Base-by-base conservation (phyloP, 2,797 vertebrate genomes). In the Ficedula albicollis region DNA sequence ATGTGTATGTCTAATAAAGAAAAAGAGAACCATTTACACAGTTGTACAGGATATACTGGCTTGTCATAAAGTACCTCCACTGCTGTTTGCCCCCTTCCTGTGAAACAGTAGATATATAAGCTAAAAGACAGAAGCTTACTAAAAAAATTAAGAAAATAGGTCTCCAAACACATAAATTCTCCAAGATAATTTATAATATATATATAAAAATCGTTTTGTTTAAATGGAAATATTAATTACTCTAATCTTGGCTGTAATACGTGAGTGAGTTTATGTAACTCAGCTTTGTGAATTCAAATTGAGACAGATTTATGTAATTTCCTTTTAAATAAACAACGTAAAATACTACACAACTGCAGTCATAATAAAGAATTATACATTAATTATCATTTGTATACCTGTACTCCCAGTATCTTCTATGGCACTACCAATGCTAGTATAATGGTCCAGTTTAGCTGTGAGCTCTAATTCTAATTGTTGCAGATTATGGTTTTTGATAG, bases 381-480 rank as follows among this genome's bases (percentile, higher is more conserved):
- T 38, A 69, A 54, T 51, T 32, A 36, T 43, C 0, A 32, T 80
- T 92, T 94, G 85, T 32, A 76, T 98, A 99, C 99, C 98, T 98
- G 98, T 83, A 92, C 80, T 98, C 26, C 97, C 76, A 7, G 97
- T 91, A 72, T 98, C 98, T 16, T 98, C 98, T 49, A 97, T 95
- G 95, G 69, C 97, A 30, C 98, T 98, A 81, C 99, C 98, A 77
- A 98, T 98, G 55, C 97, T 98, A 30, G 99, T 99, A 94, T 99
- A 99, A 94, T 98, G 98, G 38, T 99, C 99, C 86, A 99, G 96
- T 95, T 99, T 99, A 79, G 98, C 97, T 30, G 74, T 97, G 56
- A 99, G 98, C 83, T 99, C 98, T 55, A 98, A 66, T 92, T 99
- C 99, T 90, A 99, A 96, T 89, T 99, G 98, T 88, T 98, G 99